A percentile compares a stretch with the other conserved stretches of the same genome.
These are phyloP conservation scores for Scolanthus callimorphus DNA, from an alignment of 92 coral and sea anemone genomes.

Conservation along the genomic window DNA sequence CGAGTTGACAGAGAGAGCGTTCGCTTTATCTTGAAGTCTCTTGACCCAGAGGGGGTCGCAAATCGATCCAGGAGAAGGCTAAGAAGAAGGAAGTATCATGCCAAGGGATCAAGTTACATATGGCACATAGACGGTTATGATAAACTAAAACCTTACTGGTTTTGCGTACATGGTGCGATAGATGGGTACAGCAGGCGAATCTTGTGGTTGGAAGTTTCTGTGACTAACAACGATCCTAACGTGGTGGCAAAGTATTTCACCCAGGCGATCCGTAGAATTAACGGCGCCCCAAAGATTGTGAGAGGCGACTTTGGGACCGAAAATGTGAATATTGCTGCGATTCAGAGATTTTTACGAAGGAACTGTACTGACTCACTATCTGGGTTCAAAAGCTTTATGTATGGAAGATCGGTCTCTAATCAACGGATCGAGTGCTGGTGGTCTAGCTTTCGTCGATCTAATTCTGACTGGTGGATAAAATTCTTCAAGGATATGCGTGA, in stretches of 20 bases:
- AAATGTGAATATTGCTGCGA: constrained; percentile 46
- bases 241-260: constrained; percentile 19
- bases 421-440: too few relatives aligned
- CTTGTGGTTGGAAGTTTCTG: constrained; percentile 62
- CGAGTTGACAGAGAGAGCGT: constrained; percentile 26
- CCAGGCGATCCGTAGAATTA: constrained; percentile 28
- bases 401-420: too few relatives aligned
- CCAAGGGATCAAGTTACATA: constrained; percentile 31
- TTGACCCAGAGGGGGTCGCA: constrained; percentile 57
- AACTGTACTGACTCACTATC: too few relatives aligned
- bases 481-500: too few relatives aligned
- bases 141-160: constrained; percentile 42
- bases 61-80: constrained; percentile 48
- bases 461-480: too few relatives aligned
- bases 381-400: too few relatives aligned
- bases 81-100: constrained; percentile 40
- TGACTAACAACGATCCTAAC: constrained; percentile 56
- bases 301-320: constrained; percentile 60
- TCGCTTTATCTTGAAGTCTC: constrained; percentile 29
- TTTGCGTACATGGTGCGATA: constrained; percentile 54
- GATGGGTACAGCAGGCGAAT: constrained; percentile 65
- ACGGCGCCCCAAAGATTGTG: constrained; percentile 51
- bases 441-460: too few relatives aligned
- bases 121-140: constrained; percentile 77
- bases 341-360: constrained; percentile 61